phyloP scores from a whole-genome alignment of 2,888 invertebrate species.

The Octodonta nipae region DNA sequence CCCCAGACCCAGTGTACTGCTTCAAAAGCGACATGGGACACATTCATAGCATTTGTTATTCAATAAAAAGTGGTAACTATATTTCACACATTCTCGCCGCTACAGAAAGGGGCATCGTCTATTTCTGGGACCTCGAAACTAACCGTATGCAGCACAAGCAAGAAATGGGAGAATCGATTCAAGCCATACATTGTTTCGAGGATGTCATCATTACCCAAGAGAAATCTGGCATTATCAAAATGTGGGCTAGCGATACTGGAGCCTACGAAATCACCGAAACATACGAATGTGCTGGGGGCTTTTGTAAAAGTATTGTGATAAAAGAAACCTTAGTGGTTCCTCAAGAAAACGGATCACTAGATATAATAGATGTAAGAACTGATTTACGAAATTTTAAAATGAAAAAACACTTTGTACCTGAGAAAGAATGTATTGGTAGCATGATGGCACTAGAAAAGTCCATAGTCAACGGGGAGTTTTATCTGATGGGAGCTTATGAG shows the following conservation, averaged over 20 bases:
- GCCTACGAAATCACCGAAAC: constrained; percentile 44
- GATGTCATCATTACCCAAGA: constrained; percentile 58
- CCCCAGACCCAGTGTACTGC: constrained; percentile 64
- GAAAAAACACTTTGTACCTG: constrained; percentile 34
- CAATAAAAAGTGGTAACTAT: constrained; percentile 41
- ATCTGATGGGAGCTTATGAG: constrained; percentile 59
- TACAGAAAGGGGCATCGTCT: constrained; percentile 58
- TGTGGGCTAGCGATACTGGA: constrained; percentile 47
- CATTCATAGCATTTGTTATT: constrained; percentile 59
- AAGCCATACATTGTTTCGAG: constrained; percentile 46
- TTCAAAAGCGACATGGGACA: constrained; percentile 59
- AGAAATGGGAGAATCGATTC: constrained; percentile 49
- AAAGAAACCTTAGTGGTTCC: constrained; percentile 51
- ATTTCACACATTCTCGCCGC: constrained; percentile 54
- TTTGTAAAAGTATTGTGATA: constrained; percentile 53
- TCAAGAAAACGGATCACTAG: constrained; percentile 46
- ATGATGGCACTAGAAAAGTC: constrained; percentile 51
- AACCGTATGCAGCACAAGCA: constrained; percentile 56
- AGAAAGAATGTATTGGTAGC: constrained; percentile 42
- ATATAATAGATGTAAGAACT: constrained; percentile 34
- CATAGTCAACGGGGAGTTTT: constrained; percentile 36
- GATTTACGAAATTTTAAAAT: constrained; percentile 33
- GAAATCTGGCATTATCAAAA: constrained; percentile 52
- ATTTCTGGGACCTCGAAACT: constrained; percentile 69
- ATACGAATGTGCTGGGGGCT: constrained; percentile 52